Evolutionary conservation across 2,888 invertebrate species (phyloP).

Genomic region (Acleris holmiana): DNA sequence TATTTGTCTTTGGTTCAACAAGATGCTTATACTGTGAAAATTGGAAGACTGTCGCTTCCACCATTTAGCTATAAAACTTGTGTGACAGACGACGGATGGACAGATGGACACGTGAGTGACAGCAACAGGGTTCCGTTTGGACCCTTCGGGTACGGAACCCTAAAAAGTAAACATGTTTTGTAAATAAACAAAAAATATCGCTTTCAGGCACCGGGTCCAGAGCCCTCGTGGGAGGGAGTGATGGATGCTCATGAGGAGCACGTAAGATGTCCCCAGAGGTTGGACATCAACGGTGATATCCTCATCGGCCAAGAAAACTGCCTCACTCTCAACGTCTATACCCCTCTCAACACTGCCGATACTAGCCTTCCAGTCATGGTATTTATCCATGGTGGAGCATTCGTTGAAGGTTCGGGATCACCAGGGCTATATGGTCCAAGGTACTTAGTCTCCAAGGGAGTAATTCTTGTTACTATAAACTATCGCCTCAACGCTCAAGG

Average conservation of each 20-base stretch:
- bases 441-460: conserved; percentile 60
- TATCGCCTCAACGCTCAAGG: conserved; percentile 72
- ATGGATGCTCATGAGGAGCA: conserved; percentile 67
- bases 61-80: too few species aligned
- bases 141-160: too few species aligned
- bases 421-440: conserved; percentile 63
- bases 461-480: conserved; percentile 67
- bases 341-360: conserved; percentile 51
- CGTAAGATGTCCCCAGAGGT: conserved; percentile 60
- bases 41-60: too few species aligned
- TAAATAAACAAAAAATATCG: neutral
- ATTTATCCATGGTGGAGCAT: conserved; percentile 74
- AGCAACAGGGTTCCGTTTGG: too few species aligned
- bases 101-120: too few species aligned
- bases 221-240: conserved; percentile 62
- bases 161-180: too few species aligned
- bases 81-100: too few species aligned
- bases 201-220: conserved; percentile 53
- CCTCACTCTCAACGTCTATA: conserved; percentile 64
- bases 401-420: conserved; percentile 60
- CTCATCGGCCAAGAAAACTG: conserved; percentile 61
- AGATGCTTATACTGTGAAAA: too few species aligned
- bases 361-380: conserved; percentile 69
- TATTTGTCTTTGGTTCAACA: too few species aligned
- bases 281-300: conserved; percentile 40